Base-by-base conservation (phyloP, 2,888 invertebrate genomes). In the Meganola albula region DNA sequence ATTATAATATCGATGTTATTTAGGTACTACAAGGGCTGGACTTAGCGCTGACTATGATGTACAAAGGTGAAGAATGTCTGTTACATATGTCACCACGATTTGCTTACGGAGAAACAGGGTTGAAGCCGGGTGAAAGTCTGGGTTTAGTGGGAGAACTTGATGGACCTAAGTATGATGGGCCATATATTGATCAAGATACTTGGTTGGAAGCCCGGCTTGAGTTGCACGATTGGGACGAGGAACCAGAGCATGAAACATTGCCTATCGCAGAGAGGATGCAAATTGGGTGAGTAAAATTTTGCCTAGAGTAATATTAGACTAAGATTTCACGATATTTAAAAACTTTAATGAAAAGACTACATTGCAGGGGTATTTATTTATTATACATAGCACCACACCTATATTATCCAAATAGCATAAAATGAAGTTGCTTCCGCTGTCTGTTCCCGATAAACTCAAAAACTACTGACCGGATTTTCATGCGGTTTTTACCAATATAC, bases 41-140 rank as follows among this genome's bases (percentile, higher is more conserved):
- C 73, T 87, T 97, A 74, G 91, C 92, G 10, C 72, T 96, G 45
- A 92, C 94, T 12, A 78, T 97, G 51, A 97, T 97, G 97, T 90
- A 93, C 63, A 85, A 90, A 56, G 93, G 91, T 1, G 97, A 98
- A 83, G 85, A 88, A 50, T 91, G 94, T 35, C 87, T 91, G 47
- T 72, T 97, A 26, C 88, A 89, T 63, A 84, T 96, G 30, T 90
- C 91, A 41, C 87, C 95, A 2, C 88, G 96, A 50, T 94, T 97
- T 78, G 97, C 91, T 2, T 98, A 93, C 66, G 96, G 97, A 0
- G 84, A 89, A 1, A 65, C 87, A 27, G 97, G 97, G 0, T 74
- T 90, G 20, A 66, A 93, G 24, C 46, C 75, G 0, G 83, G 80
- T 0, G 84, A 84, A 36, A 77, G 74, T 27, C 48, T 82, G 12